Evolutionary conservation across 2,797 vertebrate species (phyloP).

Genomic region (Bufotes viridis): DNA sequence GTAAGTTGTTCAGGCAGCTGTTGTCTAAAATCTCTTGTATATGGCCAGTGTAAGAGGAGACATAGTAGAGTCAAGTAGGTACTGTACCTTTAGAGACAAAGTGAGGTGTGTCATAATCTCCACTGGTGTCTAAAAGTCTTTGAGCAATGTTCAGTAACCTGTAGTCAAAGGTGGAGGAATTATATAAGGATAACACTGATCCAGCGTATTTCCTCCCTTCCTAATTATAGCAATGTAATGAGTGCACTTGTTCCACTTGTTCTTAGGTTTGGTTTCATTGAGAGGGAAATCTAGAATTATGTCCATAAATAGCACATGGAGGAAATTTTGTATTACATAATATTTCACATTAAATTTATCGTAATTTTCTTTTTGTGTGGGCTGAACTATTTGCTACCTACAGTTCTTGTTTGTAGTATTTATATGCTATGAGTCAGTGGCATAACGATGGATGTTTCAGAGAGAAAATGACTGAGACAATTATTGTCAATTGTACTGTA

Average conservation of each 20-base stretch:
- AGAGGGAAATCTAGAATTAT: constrained; percentile 22
- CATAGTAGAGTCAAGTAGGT: not conserved
- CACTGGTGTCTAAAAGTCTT: constrained; percentile 1
- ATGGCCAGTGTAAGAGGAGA: not conserved
- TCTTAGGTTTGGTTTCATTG: not conserved
- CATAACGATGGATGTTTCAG: not conserved
- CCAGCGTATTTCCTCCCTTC: not conserved
- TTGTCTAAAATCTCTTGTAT: not conserved
- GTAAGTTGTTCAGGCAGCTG: not conserved
- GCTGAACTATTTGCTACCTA: not conserved
- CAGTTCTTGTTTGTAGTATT: not conserved
- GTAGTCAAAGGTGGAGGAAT: not conserved
- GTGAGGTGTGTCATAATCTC: not conserved
- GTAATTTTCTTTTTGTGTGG: constrained; percentile 10
- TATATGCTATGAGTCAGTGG: constrained; percentile 7
- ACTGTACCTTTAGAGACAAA: not conserved
- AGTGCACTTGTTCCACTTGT: not conserved
- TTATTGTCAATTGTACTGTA: constrained; percentile 2
- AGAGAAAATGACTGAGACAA: not conserved
- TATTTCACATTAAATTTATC: not conserved
- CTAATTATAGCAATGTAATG: not conserved
- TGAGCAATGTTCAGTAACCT: not conserved
- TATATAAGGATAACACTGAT: not conserved
- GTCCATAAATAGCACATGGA: not conserved
- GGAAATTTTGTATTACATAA: constrained; percentile 30